These are phyloP conservation scores for Notocelia uddmanniana DNA, from an alignment of 2,888 invertebrate genomes.

Conservation along the genomic window DNA sequence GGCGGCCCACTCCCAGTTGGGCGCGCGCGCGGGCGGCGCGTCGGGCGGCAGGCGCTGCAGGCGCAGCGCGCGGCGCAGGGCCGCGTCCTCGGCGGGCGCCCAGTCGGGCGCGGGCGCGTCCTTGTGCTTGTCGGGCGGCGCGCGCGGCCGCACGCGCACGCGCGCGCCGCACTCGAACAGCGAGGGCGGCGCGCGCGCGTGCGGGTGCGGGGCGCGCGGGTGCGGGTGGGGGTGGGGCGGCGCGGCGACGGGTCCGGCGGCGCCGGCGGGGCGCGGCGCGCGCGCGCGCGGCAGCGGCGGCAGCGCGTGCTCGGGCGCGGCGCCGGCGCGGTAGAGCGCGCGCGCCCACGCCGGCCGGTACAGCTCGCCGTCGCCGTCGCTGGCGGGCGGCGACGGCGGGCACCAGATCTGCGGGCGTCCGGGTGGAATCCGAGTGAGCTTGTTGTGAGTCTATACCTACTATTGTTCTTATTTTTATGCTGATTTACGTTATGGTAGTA, in stretches of 20 bases:
- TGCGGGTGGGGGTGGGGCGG: constrained; percentile 86
- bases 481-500: too few species aligned
- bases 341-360: constrained; percentile 95
- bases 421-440: too few species aligned
- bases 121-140: constrained; percentile 89
- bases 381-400: constrained; percentile 98
- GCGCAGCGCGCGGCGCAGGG: constrained; percentile 92
- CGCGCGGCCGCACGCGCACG: constrained; percentile 86
- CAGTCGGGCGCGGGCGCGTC: constrained; percentile 94
- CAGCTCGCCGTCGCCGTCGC: constrained; percentile 92
- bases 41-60: constrained; percentile 88
- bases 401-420: constrained; percentile 95
- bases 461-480: too few species aligned
- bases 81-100: constrained; percentile 96
- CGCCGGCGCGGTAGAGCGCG: constrained; percentile 92
- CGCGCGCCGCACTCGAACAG: constrained; percentile 89
- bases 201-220: constrained; percentile 89
- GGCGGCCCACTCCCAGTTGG: constrained; percentile 98
- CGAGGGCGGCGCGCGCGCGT: constrained; percentile 92
- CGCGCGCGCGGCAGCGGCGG: constrained; percentile 90
- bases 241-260: constrained; percentile 86
- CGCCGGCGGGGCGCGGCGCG: constrained; percentile 89
- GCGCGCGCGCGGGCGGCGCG: constrained; percentile 92
- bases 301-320: constrained; percentile 89
- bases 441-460: too few species aligned